phyloP scores from a whole-genome alignment of 2,113 vertebrate genomes.

The Hypocryptadius cinnamomeus region DNA sequence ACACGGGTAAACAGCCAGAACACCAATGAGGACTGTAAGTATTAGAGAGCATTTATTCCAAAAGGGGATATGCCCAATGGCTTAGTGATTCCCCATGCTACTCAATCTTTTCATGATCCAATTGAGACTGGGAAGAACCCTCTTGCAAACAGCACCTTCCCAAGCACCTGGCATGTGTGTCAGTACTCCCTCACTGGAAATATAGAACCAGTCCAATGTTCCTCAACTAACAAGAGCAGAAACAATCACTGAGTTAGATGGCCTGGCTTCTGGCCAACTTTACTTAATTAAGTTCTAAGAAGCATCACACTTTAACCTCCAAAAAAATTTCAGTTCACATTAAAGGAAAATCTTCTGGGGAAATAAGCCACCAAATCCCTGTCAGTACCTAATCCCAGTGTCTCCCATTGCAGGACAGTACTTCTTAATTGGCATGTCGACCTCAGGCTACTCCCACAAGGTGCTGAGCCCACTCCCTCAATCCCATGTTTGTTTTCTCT shows the following conservation, averaged over 20 bases:
- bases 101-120: not conserved
- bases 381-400: not conserved
- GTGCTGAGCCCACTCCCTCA: not conserved
- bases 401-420: not conserved
- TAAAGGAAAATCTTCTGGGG: not conserved
- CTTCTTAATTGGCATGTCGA: not conserved
- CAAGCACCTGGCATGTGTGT: not conserved
- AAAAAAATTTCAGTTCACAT: not conserved
- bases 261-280: not conserved
- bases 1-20: not conserved
- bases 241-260: not conserved
- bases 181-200: not conserved
- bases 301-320: not conserved
- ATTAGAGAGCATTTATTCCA: not conserved
- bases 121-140: not conserved
- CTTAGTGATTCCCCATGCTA: not conserved
- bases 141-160: not conserved
- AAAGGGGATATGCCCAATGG: not conserved
- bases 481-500: not conserved
- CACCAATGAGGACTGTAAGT: not conserved
- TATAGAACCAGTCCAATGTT: not conserved
- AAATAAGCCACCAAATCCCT: not conserved
- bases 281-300: slow-evolving; percentile 16
- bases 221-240: not conserved
- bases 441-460: not conserved